Percentiles rank a stretch among this genome's conserved stretches.
These are phyloP conservation scores for Meriones unguiculatus DNA, from an alignment of 2,113 vertebrate species.

Conservation along the genomic window DNA sequence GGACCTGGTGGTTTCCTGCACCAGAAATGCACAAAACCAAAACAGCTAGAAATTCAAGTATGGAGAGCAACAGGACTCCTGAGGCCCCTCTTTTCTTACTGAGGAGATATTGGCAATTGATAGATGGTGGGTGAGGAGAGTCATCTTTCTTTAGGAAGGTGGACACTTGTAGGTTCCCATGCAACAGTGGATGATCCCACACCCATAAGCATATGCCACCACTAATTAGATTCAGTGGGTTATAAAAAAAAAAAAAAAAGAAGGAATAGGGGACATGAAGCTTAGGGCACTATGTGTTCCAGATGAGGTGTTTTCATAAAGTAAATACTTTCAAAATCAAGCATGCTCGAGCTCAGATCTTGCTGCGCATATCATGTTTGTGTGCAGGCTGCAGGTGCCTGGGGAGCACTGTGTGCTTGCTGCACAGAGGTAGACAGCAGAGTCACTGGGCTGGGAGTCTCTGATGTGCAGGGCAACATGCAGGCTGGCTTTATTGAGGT, in stretches of 20 bases:
- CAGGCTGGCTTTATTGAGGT: constrained; percentile 4
- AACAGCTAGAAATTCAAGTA: not conserved
- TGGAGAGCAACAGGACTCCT: not conserved
- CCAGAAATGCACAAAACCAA: not conserved
- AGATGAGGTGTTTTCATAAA: not conserved
- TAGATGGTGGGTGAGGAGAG: not conserved
- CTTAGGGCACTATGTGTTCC: not conserved
- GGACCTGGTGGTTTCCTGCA: not conserved
- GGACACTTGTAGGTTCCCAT: no score
- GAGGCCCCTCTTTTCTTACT: not conserved
- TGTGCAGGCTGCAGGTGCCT: not conserved
- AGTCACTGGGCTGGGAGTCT: constrained; percentile 8
- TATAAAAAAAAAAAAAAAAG: not conserved
- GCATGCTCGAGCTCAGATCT: not conserved
- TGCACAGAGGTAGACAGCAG: constrained; percentile 53
- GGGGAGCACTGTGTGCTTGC: not conserved
- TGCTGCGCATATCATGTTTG: not conserved
- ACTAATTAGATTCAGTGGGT: not conserved
- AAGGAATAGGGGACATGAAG: not conserved
- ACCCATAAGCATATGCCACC: no score
- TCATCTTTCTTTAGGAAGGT: not conserved
- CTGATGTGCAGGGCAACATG: constrained; percentile 7
- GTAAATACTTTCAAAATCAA: not conserved
- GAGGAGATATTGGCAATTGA: not conserved
- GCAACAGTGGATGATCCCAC: not conserved